Conservation (phyloP, 2,888 invertebrate species). For the Polylopha cassiicola region DNA sequence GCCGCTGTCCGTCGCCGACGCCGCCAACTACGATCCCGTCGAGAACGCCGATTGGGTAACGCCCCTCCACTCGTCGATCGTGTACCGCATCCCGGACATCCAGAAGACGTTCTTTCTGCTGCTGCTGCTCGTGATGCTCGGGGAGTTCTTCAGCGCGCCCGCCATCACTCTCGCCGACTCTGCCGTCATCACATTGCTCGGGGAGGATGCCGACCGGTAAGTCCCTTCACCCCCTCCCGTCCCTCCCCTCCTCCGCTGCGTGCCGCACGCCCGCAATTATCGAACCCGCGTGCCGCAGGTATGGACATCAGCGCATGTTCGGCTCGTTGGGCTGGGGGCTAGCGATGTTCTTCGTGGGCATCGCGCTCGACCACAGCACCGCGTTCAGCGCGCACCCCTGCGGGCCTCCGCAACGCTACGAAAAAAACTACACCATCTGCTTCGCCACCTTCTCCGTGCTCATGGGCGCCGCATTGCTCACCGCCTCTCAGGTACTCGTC, state of each 20-base stretch:
- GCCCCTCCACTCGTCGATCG: slow-evolving; percentile 95
- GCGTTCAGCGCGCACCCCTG: slow-evolving; percentile 96
- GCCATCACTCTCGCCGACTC: slow-evolving; percentile 96
- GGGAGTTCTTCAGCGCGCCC: slow-evolving; percentile 98
- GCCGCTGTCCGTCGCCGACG: slow-evolving; percentile 86
- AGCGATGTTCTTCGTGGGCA: slow-evolving; percentile 99
- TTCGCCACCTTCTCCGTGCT: slow-evolving; percentile 98
- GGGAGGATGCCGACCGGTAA: slow-evolving; percentile 88
- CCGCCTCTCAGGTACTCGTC: slow-evolving; percentile 92
- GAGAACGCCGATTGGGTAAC: slow-evolving; percentile 87
- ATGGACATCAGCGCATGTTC: slow-evolving; percentile 98
- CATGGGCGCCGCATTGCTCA: slow-evolving; percentile 95
- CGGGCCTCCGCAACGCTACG: slow-evolving; percentile 89
- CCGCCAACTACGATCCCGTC: slow-evolving; percentile 83
- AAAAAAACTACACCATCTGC: slow-evolving; percentile 99
- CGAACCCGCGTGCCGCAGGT: slow-evolving; percentile 55
- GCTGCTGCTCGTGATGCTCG: slow-evolving; percentile 93
- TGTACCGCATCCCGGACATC: slow-evolving; percentile 92
- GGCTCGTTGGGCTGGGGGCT: slow-evolving; percentile 98
- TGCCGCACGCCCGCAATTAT: not conserved
- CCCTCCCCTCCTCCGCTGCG: not conserved
- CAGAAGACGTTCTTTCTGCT: slow-evolving; percentile 97
- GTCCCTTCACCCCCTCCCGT: not conserved
- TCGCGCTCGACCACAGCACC: slow-evolving; percentile 96
- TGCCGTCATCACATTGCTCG: slow-evolving; percentile 91